Conservation (phyloP, 2,113 vertebrate species). For the Sturnus vulgaris region DNA sequence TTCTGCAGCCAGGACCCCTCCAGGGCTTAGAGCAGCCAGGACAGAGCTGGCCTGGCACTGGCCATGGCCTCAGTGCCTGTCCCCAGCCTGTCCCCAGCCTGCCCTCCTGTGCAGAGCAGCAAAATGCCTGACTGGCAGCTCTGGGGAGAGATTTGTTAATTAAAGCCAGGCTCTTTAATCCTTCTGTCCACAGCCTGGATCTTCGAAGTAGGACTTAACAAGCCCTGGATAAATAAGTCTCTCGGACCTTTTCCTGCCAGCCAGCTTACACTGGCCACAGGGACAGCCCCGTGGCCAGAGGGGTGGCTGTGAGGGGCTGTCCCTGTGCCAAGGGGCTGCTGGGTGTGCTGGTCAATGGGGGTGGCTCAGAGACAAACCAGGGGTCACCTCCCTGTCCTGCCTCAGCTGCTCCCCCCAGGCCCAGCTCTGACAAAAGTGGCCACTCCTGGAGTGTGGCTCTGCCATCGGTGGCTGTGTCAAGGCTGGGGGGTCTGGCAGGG, state of each 20-base stretch:
- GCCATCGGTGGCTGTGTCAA: fast-evolving
- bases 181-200: neutral
- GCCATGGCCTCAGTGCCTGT: neutral
- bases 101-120: neutral
- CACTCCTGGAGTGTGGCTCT: neutral
- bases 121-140: neutral
- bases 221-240: constrained; percentile 12
- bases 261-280: neutral
- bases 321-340: neutral
- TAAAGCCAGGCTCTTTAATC: constrained; percentile 52
- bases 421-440: fast-evolving
- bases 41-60: fast-evolving
- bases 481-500: neutral
- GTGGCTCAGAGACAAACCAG: fast-evolving
- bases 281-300: neutral
- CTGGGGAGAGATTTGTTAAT: constrained; percentile 42
- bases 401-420: neutral
- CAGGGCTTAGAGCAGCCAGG: neutral
- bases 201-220: neutral
- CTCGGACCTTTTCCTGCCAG: constrained; percentile 39
- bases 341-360: fast-evolving
- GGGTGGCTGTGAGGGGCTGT: neutral
- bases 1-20: fast-evolving
- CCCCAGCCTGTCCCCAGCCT: neutral
- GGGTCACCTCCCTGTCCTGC: neutral